Evolutionary conservation across 2,113 vertebrate species (phyloP), one percentile per base, ranked within the genome.

Genomic region (Carassius auratus): DNA sequence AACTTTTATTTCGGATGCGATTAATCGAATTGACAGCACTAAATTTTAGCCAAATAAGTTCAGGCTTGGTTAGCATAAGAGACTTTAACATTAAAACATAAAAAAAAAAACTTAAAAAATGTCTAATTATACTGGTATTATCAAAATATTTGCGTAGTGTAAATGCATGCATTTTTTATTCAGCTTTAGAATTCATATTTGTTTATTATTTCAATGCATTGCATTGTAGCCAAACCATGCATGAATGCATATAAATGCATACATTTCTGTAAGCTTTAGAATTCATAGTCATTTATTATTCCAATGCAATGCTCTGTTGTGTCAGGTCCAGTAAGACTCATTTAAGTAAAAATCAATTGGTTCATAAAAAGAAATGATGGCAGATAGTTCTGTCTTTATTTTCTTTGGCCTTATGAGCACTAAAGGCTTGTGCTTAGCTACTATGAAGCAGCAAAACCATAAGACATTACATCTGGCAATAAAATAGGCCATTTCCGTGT

Each of bases 321-420:
- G 45, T 52, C 4, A 55, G 3, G 45, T 55, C 48, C 23, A 76
- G 8, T 30, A 76, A 23, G 30, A 12, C 23, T 68, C 9, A 69
- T 33, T 82, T 50, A 69, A 69, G 42, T 66, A 69, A 82, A 81
- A 82, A n/a, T 69, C 62, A 68, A 36, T 50, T 15, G 13, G 23
- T 4, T 69, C 14, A 14, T 50, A 52, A 81, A 52, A 68, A 33
- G 23, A 21, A 33, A 55, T 5, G 14, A 33, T 21, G 26, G 26
- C 48, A 57, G 75, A 52, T 13, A 42, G 69, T 42, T 8, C 42
- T 19, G 59, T 26, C 80, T 52, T 69, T n/a, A 52, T 69, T 33
- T 69, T 66, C 23, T 33, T 50, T 68, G 79, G 23, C 79, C 36
- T 68, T 21, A 13, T 48, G 45, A 14, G n/a, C 38, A 21, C 62